phyloP scores from a whole-genome alignment of 2,888 invertebrate genomes.

The Boloria selene region DNA sequence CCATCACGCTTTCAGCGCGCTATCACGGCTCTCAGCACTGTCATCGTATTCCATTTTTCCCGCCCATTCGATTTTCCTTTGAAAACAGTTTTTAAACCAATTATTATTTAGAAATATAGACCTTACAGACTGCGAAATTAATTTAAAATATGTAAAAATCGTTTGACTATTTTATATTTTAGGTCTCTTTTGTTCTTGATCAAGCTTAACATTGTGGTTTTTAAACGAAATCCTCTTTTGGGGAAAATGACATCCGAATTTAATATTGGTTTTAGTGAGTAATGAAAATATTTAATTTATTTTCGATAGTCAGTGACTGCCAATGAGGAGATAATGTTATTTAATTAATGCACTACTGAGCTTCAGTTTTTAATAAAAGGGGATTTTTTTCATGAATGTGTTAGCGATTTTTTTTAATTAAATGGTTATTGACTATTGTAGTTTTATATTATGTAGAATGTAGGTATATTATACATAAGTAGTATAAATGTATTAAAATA shows the following conservation, averaged over 20 bases:
- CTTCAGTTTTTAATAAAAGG: conserved; percentile 3
- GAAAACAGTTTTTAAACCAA: conserved; percentile 37
- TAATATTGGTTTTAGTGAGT: conserved; percentile 48
- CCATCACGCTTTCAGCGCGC: conserved; percentile 70
- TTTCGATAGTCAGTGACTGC: conserved; percentile 29
- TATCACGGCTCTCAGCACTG: conserved; percentile 80
- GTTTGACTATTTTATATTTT: conserved; percentile 38
- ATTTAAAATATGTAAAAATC: conserved; percentile 26
- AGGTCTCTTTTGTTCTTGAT: conserved; percentile 42
- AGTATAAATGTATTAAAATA: conserved; percentile 1
- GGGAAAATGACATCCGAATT: conserved; percentile 69
- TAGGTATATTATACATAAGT: no score
- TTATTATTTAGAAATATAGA: conserved; percentile 30
- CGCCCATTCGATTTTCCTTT: conserved; percentile 46
- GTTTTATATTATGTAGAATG: no score
- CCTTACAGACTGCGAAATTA: conserved; percentile 30
- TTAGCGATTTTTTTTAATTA: neutral
- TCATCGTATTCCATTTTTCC: conserved; percentile 79
- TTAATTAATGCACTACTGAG: conserved; percentile 19
- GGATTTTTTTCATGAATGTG: neutral
- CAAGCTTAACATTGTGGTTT: conserved; percentile 74
- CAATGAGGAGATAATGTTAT: conserved; percentile 28
- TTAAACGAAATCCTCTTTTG: conserved; percentile 72
- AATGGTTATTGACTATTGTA: neutral
- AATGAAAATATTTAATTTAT: conserved; percentile 36